Base-by-base conservation (phyloP, 2,888 invertebrate species). In the Eupeodes luniger region DNA sequence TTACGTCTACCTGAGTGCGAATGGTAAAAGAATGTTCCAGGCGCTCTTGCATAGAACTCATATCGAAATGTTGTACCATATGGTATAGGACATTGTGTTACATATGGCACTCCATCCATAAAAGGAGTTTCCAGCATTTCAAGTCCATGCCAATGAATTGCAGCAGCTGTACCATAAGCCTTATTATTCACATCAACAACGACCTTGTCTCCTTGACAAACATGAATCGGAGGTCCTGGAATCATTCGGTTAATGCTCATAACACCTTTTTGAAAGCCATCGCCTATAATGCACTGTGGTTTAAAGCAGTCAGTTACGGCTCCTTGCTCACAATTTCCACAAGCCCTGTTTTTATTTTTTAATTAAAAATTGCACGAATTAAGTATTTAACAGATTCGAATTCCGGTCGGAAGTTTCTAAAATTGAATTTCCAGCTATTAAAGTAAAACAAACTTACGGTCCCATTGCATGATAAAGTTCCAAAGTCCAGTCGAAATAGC, bases 91-190 rank as follows among this genome's bases (percentile, higher is more conserved):
- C 97, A 97, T 93, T 97, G 97, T 0, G 97, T 97, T 7, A 97
- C 95, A 89, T 95, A 96, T 0, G 97, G 97, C 0, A 97, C 97
- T 0, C 97, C 97, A 89, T 97, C 97, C 97, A 97, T 97, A 92
- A 96, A 97, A 0, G 97, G 97, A 0, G 96, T 96, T 0, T 95
- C 95, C 27, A 94, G 93, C 93, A 97, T 97, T 91, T 97, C 97
- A 90, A 96, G 95, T 0, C 98, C 98, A 91, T 98, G 98, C 98
- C 98, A 98, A 92, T 98, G 98, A 40, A 98, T 95, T 0, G 96
- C 95, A 0, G 97, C 97, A 2, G 96, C 96, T 91, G 97, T 96
- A 0, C 96, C 96, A 91, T 95, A 95, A 92, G 98, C 93, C 72
- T 95, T 94, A 91, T 98, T 98, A 76, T 95, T 95, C 9, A 98